A percentile compares a stretch with the other conserved stretches of the same genome.
Evolutionary conservation across 2,888 invertebrate genomes (phyloP).

Genomic region (Drosophila maculinotata): DNA sequence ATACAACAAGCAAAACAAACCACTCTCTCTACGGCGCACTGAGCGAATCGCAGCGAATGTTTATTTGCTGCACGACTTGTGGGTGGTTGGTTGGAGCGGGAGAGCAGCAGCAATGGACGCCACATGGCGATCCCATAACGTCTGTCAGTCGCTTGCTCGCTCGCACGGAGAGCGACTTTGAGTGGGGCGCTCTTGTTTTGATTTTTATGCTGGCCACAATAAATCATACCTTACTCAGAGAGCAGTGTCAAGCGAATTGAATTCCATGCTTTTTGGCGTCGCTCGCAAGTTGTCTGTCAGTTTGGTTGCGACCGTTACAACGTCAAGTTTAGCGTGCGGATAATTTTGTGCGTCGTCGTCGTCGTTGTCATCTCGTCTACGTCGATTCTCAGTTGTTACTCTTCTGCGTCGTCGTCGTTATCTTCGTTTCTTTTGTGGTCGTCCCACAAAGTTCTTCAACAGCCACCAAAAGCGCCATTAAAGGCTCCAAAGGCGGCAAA

Average conservation of each 20-base stretch:
- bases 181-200: slow-evolving; percentile 39
- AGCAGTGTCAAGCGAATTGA: slow-evolving; percentile 34
- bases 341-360: slow-evolving; percentile 55
- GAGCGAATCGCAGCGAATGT: slow-evolving; percentile 38
- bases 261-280: slow-evolving; percentile 48
- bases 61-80: slow-evolving; percentile 32
- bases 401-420: slow-evolving; percentile 37
- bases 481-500: slow-evolving; percentile 56
- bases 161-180: slow-evolving; percentile 14
- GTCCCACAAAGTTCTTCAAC: slow-evolving; percentile 24
- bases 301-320: slow-evolving; percentile 82
- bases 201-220: slow-evolving; percentile 37
- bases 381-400: slow-evolving; percentile 58
- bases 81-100: slow-evolving; percentile 50
- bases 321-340: slow-evolving; percentile 70
- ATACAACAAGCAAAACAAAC: slow-evolving; percentile 51
- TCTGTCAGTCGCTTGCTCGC: slow-evolving; percentile 10
- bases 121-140: slow-evolving; percentile 44
- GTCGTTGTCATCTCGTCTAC: slow-evolving; percentile 50
- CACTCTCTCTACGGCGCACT: slow-evolving; percentile 22
- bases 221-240: slow-evolving; percentile 22
- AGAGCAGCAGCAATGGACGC: slow-evolving; percentile 35
- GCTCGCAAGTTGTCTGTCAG: slow-evolving; percentile 63
- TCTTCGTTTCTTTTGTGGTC: slow-evolving; percentile 50
- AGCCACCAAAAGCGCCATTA: slow-evolving; percentile 38